Base-by-base conservation (phyloP, 2,113 vertebrate species). In the Xiphias gladius region DNA sequence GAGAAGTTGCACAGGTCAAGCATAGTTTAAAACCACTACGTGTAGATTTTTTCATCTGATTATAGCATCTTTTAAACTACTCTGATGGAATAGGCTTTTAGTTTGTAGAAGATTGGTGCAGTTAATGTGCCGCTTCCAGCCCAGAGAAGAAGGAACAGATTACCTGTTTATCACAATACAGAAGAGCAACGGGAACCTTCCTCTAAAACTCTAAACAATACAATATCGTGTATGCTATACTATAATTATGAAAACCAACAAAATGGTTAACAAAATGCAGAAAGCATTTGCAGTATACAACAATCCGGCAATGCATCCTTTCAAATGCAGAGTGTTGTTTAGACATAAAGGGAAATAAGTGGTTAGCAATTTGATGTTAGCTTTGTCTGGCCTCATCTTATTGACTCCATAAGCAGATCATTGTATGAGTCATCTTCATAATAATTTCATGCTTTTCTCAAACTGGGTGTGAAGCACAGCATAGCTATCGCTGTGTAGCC, bases 171-270 rank as follows among this genome's bases (percentile, higher is more conserved):
- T 68, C 62, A 86, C 68, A 46, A n/a, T 62, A 69, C n/a, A 16
- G 37, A 76, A 28, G 32, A 80, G 71, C 58, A 63, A 72, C 73
- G 84, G 28, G 70, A 52, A 43, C 46, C 17, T 37, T 41, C 16
- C n/a, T 55, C 50, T 73, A 32, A 64, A 74, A 12, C 46, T 48
- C 20, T 74, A 39, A 88, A 79, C 39, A 77, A 24, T 43, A 28
- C 72, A 80, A 69, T 43, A 70, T 80, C 55, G 28, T 74, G 7
- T 48, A 70, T 75, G 50, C 39, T 70, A 52, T 63, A 55, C 64
- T 89, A 8, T 68, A 82, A 88, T 88, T 70, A 86, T 16, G 19
- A 70, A 80, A 79, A 48, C 61, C 16, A 64, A 57, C 17, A 73
- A 72, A 61, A 82, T 58, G 37, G 14, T 69, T 17, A 43, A 54